Evolutionary conservation across 2,797 vertebrate species (phyloP).

Genomic region (Gobio occitaniae): DNA sequence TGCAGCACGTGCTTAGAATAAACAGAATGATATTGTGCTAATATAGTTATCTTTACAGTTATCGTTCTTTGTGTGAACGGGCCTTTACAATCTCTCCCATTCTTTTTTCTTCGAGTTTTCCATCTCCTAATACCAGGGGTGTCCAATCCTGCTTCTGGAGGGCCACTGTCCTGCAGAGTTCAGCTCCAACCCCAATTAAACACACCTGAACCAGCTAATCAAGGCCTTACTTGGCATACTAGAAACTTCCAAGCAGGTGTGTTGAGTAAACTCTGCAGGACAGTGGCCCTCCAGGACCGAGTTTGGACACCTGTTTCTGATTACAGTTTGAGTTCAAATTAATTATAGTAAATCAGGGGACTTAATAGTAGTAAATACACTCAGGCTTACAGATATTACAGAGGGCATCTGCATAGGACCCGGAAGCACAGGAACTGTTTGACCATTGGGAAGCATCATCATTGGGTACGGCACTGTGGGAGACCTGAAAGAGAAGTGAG

Average conservation of each 20-base stretch:
- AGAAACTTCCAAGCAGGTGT: not conserved
- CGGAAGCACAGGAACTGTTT: conserved; percentile 90
- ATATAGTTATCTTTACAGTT: not conserved
- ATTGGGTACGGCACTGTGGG: conserved; percentile 91
- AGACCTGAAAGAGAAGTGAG: conserved; percentile 77
- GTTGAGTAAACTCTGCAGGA: not conserved
- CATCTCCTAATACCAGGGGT: not conserved
- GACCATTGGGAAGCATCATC: conserved; percentile 94
- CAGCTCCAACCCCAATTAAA: no score
- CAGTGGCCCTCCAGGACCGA: not conserved
- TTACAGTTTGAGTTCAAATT: not conserved
- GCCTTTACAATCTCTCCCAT: not conserved
- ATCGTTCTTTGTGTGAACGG: not conserved
- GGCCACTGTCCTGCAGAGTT: not conserved
- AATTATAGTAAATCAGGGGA: not conserved
- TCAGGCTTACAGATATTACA: conserved; percentile 90
- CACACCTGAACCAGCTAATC: not conserved
- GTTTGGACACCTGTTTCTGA: not conserved
- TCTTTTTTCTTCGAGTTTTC: not conserved
- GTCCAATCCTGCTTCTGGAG: not conserved
- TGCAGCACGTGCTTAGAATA: not conserved
- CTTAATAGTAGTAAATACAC: not conserved
- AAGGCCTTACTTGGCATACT: not conserved
- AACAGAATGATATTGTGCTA: not conserved
- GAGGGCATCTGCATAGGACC: conserved; percentile 93